These are phyloP conservation scores for Ictidomys tridecemlineatus DNA, from an alignment of 2,113 vertebrate species.

Conservation along the genomic window DNA sequence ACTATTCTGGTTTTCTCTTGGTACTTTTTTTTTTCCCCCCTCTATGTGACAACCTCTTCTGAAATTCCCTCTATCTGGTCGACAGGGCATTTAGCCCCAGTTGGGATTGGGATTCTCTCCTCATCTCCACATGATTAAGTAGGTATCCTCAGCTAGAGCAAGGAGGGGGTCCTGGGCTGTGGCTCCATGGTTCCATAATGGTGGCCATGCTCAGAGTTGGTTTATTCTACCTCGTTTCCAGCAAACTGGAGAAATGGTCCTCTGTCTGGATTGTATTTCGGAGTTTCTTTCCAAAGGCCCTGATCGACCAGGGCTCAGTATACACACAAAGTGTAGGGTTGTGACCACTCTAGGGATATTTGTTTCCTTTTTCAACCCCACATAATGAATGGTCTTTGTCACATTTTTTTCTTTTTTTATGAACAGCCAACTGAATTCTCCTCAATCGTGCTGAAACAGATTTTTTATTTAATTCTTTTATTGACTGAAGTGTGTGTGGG, in stretches of 20 bases:
- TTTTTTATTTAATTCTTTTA: not conserved
- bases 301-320: not conserved
- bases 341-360: not conserved
- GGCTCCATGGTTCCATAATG: not conserved
- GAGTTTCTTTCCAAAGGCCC: not conserved
- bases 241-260: not conserved
- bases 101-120: not conserved
- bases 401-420: not conserved
- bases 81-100: not conserved
- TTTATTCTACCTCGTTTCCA: not conserved
- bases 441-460: not conserved
- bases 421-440: not conserved
- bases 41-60: not conserved
- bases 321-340: not conserved
- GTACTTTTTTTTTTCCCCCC: not conserved
- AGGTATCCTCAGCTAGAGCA: not conserved
- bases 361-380: not conserved
- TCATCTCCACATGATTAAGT: not conserved
- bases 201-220: not conserved
- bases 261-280: not conserved
- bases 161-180: not conserved
- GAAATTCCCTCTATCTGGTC: not conserved
- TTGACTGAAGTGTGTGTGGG: not conserved
- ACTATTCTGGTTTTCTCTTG: not conserved
- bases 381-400: not conserved